These are phyloP conservation scores for Stramonita haemastoma DNA, from an alignment of 2,888 invertebrate genomes.

Conservation along the genomic window DNA sequence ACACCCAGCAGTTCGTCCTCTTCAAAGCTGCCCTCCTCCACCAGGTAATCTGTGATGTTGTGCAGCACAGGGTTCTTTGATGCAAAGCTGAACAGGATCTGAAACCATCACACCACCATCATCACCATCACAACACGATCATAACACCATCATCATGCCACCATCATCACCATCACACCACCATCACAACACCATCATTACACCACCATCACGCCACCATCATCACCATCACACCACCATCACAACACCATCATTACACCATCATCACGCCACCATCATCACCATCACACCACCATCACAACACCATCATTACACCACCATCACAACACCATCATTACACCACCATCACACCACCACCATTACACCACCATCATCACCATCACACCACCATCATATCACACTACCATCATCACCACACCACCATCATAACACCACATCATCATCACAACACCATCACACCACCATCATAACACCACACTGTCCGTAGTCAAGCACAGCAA, in stretches of 20 bases:
- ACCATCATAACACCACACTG: too few relatives aligned
- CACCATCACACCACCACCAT: background rate
- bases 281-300: background rate
- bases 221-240: background rate
- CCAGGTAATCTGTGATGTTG: constrained; percentile 97
- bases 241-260: background rate
- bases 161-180: background rate
- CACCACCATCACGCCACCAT: too few relatives aligned
- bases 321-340: background rate
- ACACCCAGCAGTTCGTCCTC: constrained; percentile 88
- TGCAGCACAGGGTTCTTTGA: constrained; percentile 91
- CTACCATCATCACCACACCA: background rate
- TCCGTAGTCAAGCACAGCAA: too few relatives aligned
- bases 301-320: background rate
- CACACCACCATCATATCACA: too few relatives aligned
- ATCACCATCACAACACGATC: background rate
- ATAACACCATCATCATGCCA: background rate
- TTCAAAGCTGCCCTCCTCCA: constrained; percentile 98
- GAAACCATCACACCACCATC: background rate
- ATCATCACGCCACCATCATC: background rate
- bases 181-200: too few relatives aligned
- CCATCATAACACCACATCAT: background rate
- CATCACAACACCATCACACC: background rate
- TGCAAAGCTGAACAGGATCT: constrained; percentile 56
- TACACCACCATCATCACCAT: background rate